A percentile compares a stretch with the other conserved stretches of the same genome.
These are phyloP conservation scores for Passerculus sandwichensis DNA, from an alignment of 2,797 vertebrate genomes.

Conservation along the genomic window DNA sequence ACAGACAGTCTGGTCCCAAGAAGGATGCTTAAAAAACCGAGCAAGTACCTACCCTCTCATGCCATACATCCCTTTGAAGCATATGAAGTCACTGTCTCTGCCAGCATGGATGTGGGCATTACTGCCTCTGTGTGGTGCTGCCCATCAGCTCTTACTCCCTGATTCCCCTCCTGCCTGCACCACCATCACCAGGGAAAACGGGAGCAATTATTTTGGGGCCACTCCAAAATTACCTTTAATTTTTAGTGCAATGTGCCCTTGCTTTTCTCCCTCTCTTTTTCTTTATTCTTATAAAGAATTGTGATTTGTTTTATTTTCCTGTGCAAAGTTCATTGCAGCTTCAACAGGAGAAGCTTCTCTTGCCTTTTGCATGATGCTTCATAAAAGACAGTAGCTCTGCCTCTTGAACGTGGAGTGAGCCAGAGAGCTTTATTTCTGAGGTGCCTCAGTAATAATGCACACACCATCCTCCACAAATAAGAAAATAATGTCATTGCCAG, in stretches of 20 bases:
- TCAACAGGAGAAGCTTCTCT: not conserved
- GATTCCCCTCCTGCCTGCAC: not conserved
- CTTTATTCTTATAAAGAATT: not conserved
- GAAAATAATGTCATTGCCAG: constrained; percentile 34
- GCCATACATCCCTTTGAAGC: not conserved
- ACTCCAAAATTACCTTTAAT: constrained; percentile 25
- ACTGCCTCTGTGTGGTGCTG: not conserved
- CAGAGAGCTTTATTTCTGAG: constrained; percentile 16
- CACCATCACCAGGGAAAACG: not conserved
- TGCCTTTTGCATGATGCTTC: constrained; percentile 1
- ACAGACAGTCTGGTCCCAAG: not conserved
- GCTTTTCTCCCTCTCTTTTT: not conserved
- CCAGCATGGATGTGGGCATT: not conserved
- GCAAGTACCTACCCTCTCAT: not conserved
- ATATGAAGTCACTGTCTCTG: not conserved
- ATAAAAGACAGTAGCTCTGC: constrained; percentile 28
- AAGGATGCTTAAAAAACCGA: not conserved
- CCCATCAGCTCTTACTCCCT: not conserved
- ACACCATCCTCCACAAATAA: not conserved
- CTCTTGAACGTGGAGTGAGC: not conserved
- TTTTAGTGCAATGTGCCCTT: not conserved
- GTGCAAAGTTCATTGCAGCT: not conserved
- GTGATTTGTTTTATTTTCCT: not conserved
- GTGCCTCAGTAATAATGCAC: not conserved
- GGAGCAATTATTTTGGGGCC: not conserved